phyloP scores from a whole-genome alignment of 2,113 vertebrate genomes.

The Cnemophilus loriae region DNA sequence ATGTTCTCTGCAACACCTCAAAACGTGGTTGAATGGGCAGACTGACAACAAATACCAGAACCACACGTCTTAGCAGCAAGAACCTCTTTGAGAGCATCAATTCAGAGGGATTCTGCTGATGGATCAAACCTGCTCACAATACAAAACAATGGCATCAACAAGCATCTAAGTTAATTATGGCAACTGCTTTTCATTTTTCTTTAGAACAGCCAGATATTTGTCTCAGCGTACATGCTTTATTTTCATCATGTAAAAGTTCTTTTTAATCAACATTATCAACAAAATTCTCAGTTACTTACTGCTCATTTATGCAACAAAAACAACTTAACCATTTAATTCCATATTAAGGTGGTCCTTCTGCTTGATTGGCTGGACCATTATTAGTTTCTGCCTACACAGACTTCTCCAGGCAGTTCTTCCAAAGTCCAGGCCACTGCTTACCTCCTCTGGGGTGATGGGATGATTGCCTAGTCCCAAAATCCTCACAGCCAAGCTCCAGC shows the following conservation, averaged over 20 bases:
- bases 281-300: neutral
- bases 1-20: neutral
- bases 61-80: neutral
- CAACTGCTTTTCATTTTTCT: neutral
- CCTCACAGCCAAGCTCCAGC: neutral
- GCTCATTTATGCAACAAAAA: neutral
- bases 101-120: neutral
- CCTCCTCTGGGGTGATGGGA: rapidly evolving
- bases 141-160: neutral
- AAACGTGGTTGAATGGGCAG: neutral
- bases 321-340: neutral
- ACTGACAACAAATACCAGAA: neutral
- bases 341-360: neutral
- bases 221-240: neutral
- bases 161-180: neutral
- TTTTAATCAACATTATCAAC: neutral
- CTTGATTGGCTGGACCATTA: neutral
- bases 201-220: neutral
- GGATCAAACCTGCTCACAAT: neutral
- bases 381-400: neutral
- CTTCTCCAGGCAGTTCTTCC: neutral
- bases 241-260: neutral
- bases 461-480: neutral
- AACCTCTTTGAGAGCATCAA: neutral
- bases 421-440: neutral